These are phyloP conservation scores for Marasmarcha lunaedactyla DNA, from an alignment of 2,888 invertebrate genomes.

Conservation along the genomic window DNA sequence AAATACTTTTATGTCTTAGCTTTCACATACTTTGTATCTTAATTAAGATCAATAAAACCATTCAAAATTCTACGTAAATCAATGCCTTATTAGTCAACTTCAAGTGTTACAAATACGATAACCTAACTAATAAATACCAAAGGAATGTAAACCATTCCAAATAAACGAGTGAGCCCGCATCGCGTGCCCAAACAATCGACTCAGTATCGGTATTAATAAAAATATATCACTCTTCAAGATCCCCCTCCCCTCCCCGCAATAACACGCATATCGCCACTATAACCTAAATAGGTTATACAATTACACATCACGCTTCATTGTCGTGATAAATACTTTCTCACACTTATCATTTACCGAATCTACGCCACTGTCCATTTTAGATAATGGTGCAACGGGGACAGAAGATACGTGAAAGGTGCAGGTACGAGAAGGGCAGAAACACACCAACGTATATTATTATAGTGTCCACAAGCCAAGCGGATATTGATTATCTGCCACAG, in stretches of 20 bases:
- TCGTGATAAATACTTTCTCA: conserved; percentile 71
- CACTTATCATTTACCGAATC: conserved; percentile 71
- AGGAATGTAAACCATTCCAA: conserved; percentile 10
- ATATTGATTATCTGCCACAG: conserved; percentile 73
- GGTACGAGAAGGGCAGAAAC: conserved; percentile 40
- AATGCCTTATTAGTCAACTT: too few relatives aligned
- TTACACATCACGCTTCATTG: conserved; percentile 68
- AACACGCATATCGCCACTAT: conserved; percentile 38
- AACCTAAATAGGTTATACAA: conserved; percentile 62
- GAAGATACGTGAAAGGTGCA: conserved; percentile 18
- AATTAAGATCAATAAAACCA: too few relatives aligned
- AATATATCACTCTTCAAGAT: conserved; percentile 37
- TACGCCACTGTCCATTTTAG: conserved; percentile 70
- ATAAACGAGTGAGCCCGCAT: conserved; percentile 31
- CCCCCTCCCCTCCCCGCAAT: conserved; percentile 17
- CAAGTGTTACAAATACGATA: neutral
- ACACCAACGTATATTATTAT: conserved; percentile 69
- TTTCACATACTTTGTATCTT: too few relatives aligned
- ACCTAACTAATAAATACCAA: conserved; percentile 4
- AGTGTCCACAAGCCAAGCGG: conserved; percentile 72
- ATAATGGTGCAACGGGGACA: conserved; percentile 57
- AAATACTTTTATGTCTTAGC: too few relatives aligned
- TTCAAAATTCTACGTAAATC: too few relatives aligned
- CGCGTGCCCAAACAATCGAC: conserved; percentile 34
- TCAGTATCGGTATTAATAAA: conserved; percentile 47